A percentile compares a stretch with the other conserved stretches of the same genome.
These are phyloP conservation scores for Pachyrhynchus sulphureomaculatus DNA, from an alignment of 1,140 invertebrate genomes.

Conservation along the genomic window DNA sequence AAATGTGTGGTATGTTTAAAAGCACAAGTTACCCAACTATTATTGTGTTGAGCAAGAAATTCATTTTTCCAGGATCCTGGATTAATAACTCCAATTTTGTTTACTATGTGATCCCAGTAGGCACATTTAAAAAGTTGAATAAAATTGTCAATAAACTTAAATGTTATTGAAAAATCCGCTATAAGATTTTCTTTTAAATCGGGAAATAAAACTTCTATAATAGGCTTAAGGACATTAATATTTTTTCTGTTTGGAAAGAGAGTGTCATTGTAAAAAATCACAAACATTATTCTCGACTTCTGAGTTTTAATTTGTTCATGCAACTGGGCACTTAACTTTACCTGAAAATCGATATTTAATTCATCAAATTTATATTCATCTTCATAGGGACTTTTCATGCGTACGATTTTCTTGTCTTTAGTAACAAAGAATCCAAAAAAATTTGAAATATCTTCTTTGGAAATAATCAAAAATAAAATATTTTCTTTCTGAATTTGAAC, in stretches of 20 bases:
- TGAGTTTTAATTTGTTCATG: not conserved
- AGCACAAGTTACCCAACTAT: not conserved
- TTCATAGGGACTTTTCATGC: not conserved
- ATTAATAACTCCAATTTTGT: not conserved
- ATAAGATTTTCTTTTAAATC: conserved; percentile 4
- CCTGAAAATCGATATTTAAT: not conserved
- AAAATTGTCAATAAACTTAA: not conserved
- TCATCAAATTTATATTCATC: not conserved
- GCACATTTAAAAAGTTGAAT: conserved; percentile 4
- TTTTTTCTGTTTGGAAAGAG: conserved; percentile 5
- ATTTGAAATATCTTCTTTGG: conserved; percentile 4
- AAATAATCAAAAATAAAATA: conserved; percentile 8
- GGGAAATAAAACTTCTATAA: conserved; percentile 22
- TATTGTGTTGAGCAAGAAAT: not conserved
- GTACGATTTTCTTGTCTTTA: not conserved
- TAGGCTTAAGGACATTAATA: not conserved
- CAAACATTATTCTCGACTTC: conserved; percentile 10
- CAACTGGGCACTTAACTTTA: conserved; percentile 12
- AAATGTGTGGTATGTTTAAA: conserved; percentile 19
- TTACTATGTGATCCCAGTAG: conserved; percentile 28
- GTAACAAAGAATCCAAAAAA: conserved; percentile 14
- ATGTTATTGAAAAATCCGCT: conserved; percentile 10
- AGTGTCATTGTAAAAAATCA: conserved; percentile 11
- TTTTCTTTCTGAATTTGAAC: not conserved
- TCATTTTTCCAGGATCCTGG: conserved; percentile 18